Evolutionary conservation across 2,113 vertebrate species (phyloP), one percentile per base, ranked within the genome.

Genomic region (Ceratotherium simum): DNA sequence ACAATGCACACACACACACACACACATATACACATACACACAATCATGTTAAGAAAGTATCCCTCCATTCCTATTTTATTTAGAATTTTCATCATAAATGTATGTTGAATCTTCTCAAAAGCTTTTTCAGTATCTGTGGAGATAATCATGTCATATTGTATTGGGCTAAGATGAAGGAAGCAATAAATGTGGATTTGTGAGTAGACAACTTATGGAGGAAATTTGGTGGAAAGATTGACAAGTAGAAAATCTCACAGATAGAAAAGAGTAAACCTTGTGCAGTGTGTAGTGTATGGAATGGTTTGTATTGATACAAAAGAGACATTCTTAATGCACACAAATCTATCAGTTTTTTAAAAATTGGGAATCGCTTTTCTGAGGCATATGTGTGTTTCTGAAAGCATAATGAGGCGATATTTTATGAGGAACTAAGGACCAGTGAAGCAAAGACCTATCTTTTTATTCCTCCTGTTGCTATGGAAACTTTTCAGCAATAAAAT

Each of bases 381-480:
- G 16, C 12, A 27, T 90, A 1, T 27, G n/a, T 76, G 6, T 60
- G 16, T 60, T 97, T 95, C 58, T 56, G 56, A 20, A 82, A 69
- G 6, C 25, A 85, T 13, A 85, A 83, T 29, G 1, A 36, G 23
- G 92, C 33, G 4, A 56, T 0, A 1, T 93, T 94, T 95, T 14
- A 93, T 64, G 21, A 96, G 76, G 23, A 85, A 56, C 16, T 76
- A 85, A 42, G 72, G 11, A 17, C 3, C n/a, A 82, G 14, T 92
- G 69, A 96, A 62, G 3, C 75, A 64, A 31, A 72, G n/a, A 90
- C 21, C 72, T 89, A 27, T 64, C 69, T 89, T 87, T 92, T 42
- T 56, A 54, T 62, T 82, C 46, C 16, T 46, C 10, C 11, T 86
- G 67, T 90, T 97, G 72, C 82, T 95, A 79, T 90, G 39, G 87